Base-by-base conservation (phyloP, 2,113 vertebrate species). In the Anser brachyrhynchus region DNA sequence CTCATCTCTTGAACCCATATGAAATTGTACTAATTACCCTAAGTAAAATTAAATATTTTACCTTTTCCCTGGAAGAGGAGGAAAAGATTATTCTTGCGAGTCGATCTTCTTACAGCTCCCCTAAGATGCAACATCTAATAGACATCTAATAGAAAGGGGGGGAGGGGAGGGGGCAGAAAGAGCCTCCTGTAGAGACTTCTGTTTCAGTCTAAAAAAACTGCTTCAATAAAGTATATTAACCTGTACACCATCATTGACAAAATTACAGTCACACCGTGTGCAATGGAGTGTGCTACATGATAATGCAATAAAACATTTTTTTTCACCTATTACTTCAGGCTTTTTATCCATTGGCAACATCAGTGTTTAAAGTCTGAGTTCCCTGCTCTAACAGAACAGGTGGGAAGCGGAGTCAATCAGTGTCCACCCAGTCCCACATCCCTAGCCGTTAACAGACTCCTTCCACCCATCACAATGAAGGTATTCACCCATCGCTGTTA, bases 141-240 rank as follows among this genome's bases (percentile, higher is more conserved):
- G 25, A 52, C 74, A 86, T 39, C 39, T 39, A 39, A 39, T 39
- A 39, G 39, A 39, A 39, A 39, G 43, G 16, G 43, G 43, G 84
- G 26, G 78, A 66, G 41, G 31, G 31, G 17, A 39, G 61, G 57
- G 22, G 25, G 37, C 57, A 76, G 44, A 72, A 85, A 39, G 6
- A 77, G 16, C 5, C 8, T 84, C 9, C 55, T 67, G 26, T 13
- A 87, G 9, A 74, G 64, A 95, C 70, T 94, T 79, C 82, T 61
- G 79, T 80, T 78, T 84, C 54, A 75, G 46, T n/a, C 67, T 59
- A 92, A 81, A n/a, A 90, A 86, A 95, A 71, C 8, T 72, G 25
- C 52, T 78, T 90, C 57, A 61, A 61, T 70, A 65, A 94, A 86
- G 21, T 86, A 39, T 28, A 90, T 75, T 95, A 95, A 88, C 35